Base-by-base conservation (phyloP, 1,140 invertebrate genomes). In the Drosophila nasuta region DNA sequence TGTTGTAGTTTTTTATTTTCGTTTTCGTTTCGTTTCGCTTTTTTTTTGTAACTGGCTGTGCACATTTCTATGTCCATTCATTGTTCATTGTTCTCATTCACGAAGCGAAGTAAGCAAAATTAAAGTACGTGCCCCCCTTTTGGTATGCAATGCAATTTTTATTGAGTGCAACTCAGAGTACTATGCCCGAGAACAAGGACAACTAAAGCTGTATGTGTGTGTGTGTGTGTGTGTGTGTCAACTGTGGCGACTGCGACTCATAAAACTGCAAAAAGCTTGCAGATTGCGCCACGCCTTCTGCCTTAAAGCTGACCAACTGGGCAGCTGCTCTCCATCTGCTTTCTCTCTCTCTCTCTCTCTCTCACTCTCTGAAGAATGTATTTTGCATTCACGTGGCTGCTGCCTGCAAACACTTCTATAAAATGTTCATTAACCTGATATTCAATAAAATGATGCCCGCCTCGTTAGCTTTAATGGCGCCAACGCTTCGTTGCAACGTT, bases 371-470 rank as follows among this genome's bases (percentile, higher is more conserved):
- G 20, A 3, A 25, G 20, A 25, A 25, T 25, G 20, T 62, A 28
- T 28, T 62, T 38, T 70, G 49, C 59, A 70, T 54, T 30, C 8
- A 52, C 56, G 33, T 80, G 81, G 48, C 63, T 41, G 60, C 65
- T 59, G 30, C 64, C 20, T 25, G 20, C 20, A 25, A 41, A 46
- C 56, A 59, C 74, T 79, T 68, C 49, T 77, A 77, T 89, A 77
- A 87, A 87, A 89, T 88, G 83, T 87, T 83, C 74, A 89, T 88
- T 88, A 88, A 88, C 77, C 74, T 79, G 74, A 89, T 89, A 83
- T 87, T 87, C 83, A 88, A 88, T 87, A 88, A 82, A 77, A 74
- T 58, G 76, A 77, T 63, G 80, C 77, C 77, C 77, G 79, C 74
- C 80, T 88, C 85, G 81, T 88, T 89, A 85, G 77, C 74, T 78